phyloP scores from a whole-genome alignment of 2,888 invertebrate species.

The Acrocyrtus sp. region DNA sequence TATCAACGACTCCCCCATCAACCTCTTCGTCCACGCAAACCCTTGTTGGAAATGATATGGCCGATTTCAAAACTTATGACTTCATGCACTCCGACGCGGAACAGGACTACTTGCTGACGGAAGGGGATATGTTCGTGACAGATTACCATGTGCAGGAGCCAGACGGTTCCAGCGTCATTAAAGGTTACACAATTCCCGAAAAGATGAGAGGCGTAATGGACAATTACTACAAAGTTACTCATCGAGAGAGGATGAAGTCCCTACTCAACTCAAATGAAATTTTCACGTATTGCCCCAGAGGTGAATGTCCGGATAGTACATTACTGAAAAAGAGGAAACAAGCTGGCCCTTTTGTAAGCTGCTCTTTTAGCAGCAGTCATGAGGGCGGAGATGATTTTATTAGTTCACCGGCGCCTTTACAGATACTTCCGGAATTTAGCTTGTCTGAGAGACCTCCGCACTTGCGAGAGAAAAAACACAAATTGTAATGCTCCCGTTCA shows the following conservation, averaged over 20 bases:
- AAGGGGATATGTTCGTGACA: not conserved
- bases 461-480: constrained; percentile 21
- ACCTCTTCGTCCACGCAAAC: no score
- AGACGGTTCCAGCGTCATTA: not conserved
- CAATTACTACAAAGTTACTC: constrained; percentile 10
- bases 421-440: constrained; percentile 16
- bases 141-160: not conserved
- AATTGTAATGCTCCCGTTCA: constrained; percentile 18
- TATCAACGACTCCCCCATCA: no score
- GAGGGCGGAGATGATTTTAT: constrained; percentile 35
- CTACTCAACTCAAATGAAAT: constrained; percentile 20
- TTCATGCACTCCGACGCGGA: constrained; percentile 15
- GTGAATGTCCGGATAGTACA: constrained; percentile 13
- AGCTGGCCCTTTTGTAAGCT: constrained; percentile 33
- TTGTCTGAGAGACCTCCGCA: constrained; percentile 7
- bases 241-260: constrained; percentile 3
- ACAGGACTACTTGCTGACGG: no score
- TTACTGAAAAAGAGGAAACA: constrained; percentile 13
- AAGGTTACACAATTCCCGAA: not conserved
- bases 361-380: constrained; percentile 21
- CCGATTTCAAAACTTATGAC: constrained; percentile 30
- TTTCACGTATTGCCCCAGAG: constrained; percentile 32
- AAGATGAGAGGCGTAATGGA: constrained; percentile 10
- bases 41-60: no score
- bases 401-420: not conserved